phyloP scores from a whole-genome alignment of 2,888 invertebrate species.

The Chaitophorus viminalis region DNA sequence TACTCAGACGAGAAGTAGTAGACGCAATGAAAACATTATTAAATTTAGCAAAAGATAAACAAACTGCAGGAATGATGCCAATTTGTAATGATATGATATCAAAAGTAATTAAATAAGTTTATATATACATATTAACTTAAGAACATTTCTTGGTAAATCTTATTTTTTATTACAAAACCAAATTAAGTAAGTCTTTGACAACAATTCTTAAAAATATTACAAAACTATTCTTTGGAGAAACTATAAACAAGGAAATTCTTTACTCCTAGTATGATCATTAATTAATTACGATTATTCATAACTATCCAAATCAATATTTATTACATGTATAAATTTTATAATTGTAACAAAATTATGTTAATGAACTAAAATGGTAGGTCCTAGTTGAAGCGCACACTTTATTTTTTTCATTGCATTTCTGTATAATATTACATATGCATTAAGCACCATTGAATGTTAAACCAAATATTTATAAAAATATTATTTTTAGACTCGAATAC shows the following conservation, averaged over 20 bases:
- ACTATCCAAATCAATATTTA: not conserved
- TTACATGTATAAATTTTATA: not conserved
- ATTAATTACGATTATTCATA: not conserved
- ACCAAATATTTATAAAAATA: constrained; percentile 12
- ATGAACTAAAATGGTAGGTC: no score
- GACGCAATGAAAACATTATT: constrained; percentile 81
- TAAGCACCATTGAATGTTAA: not conserved
- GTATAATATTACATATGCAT: not conserved
- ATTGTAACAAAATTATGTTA: not conserved
- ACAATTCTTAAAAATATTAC: not conserved
- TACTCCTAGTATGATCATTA: not conserved
- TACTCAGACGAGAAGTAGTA: constrained; percentile 79
- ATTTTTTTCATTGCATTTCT: not conserved
- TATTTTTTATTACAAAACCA: not conserved
- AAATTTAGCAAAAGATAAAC: constrained; percentile 78
- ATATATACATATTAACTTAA: no score
- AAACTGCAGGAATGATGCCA: constrained; percentile 79
- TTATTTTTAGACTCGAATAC: constrained; percentile 73
- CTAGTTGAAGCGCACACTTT: no score
- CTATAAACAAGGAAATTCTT: not conserved
- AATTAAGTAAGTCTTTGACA: not conserved
- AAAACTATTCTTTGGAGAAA: not conserved
- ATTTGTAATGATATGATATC: constrained; percentile 81
- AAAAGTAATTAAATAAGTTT: constrained; percentile 68
- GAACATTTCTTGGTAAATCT: no score